Evolutionary conservation across 2,888 invertebrate species (phyloP).

Genomic region (Arrhopalites spinosus): DNA sequence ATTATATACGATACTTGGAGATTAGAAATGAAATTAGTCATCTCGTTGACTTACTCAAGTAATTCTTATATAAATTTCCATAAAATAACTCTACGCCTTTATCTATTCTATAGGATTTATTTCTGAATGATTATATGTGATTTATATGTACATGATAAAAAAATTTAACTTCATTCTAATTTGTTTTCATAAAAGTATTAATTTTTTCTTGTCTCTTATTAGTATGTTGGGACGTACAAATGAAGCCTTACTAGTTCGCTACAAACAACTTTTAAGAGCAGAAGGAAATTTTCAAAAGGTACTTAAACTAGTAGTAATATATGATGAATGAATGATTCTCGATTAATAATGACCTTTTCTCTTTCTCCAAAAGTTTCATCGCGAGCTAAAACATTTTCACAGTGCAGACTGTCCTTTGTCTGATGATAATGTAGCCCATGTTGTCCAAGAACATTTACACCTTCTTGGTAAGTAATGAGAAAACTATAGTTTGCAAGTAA

Average conservation of each 20-base stretch:
- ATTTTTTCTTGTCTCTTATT: too few relatives aligned
- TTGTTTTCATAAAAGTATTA: not conserved
- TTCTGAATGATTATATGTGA: not conserved
- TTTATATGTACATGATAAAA: not conserved
- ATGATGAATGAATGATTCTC: too few relatives aligned
- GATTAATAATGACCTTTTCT: too few relatives aligned
- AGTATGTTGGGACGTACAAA: conserved; percentile 71
- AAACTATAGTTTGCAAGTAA: too few relatives aligned
- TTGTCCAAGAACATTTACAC: conserved; percentile 49
- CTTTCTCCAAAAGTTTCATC: conserved; percentile 46
- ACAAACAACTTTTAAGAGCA: conserved; percentile 51
- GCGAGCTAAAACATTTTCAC: conserved; percentile 53
- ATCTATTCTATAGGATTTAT: not conserved
- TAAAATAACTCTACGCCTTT: too few relatives aligned
- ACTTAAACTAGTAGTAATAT: too few relatives aligned
- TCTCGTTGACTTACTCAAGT: conserved; percentile 75
- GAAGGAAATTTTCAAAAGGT: conserved; percentile 44
- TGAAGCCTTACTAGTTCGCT: conserved; percentile 64
- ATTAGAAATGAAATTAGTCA: conserved; percentile 70
- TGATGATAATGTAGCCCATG: conserved; percentile 48
- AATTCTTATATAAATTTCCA: conserved; percentile 57
- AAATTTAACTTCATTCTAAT: not conserved
- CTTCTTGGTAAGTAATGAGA: conserved; percentile 37
- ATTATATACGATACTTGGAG: conserved; percentile 76
- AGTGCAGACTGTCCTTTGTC: conserved; percentile 52